Evolutionary conservation across 2,797 vertebrate species (phyloP).

Genomic region (Poecilia picta): DNA sequence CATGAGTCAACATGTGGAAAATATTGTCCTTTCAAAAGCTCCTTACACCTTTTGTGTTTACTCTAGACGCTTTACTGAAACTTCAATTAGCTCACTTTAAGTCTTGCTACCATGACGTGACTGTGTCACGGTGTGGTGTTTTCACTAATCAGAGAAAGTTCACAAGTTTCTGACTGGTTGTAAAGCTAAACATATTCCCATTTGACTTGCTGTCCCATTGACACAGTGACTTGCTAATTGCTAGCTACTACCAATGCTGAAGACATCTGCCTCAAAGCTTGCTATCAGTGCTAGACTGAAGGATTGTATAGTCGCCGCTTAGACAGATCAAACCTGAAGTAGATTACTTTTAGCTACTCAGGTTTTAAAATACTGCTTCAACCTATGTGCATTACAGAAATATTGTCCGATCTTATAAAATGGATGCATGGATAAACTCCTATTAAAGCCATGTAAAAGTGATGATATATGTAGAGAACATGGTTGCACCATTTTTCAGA

Average conservation of each 20-base stretch:
- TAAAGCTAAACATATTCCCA: not conserved
- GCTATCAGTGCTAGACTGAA: not conserved
- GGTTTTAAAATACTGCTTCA: not conserved
- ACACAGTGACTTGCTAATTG: not conserved
- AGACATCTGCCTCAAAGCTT: not conserved
- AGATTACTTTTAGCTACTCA: not conserved
- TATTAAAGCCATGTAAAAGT: not conserved
- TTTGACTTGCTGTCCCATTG: not conserved
- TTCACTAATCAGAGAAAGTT: not conserved
- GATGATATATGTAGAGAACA: constrained; percentile 7
- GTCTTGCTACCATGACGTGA: not conserved
- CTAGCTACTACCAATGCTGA: not conserved
- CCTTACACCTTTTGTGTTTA: not conserved
- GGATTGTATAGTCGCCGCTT: not conserved
- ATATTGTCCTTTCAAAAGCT: not conserved
- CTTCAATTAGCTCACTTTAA: not conserved
- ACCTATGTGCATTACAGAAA: not conserved
- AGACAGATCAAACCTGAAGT: not conserved
- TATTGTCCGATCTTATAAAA: not conserved
- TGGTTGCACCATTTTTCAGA: constrained; percentile 15
- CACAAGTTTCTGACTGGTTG: not conserved
- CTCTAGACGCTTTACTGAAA: not conserved
- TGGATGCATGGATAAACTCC: not conserved
- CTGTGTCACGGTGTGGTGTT: not conserved
- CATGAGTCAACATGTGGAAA: not conserved